Evolutionary conservation across 2,113 vertebrate genomes (phyloP).

Genomic region (Diadophis punctatus): DNA sequence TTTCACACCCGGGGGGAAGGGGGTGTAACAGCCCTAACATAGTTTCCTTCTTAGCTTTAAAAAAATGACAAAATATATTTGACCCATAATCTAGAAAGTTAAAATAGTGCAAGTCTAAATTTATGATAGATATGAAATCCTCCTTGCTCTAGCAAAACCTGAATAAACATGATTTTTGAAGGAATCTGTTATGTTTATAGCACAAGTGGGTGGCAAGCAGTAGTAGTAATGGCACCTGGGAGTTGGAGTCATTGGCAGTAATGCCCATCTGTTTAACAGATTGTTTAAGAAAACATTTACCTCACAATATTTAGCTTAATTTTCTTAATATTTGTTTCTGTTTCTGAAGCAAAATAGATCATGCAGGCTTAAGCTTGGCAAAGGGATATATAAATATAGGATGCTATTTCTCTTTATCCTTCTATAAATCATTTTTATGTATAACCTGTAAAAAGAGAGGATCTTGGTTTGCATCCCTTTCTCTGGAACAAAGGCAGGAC

Average conservation of each 20-base stretch:
- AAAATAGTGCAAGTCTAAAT: neutral
- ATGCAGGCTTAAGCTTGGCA: constrained; percentile 23
- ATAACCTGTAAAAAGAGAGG: neutral
- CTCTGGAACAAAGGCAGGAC: constrained; percentile 29
- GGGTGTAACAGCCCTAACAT: neutral
- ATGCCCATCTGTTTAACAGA: neutral
- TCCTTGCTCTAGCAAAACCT: constrained; percentile 56
- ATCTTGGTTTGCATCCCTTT: constrained; percentile 24
- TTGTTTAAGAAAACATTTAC: constrained; percentile 36
- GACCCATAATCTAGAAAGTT: neutral
- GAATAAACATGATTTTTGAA: constrained; percentile 42
- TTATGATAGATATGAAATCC: constrained; percentile 43
- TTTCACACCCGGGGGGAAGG: neutral
- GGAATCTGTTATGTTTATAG: constrained; percentile 60
- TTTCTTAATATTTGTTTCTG: constrained; percentile 38
- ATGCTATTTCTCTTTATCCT: constrained; percentile 12
- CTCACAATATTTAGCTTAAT: constrained; percentile 35
- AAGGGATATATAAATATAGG: neutral
- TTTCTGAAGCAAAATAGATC: constrained; percentile 39
- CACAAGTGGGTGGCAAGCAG: constrained; percentile 38
- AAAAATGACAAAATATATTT: neutral
- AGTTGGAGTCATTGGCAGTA: constrained; percentile 31
- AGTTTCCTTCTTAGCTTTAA: neutral
- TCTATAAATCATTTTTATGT: constrained; percentile 26
- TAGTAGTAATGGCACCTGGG: constrained; percentile 8